Evolutionary conservation across 2,113 vertebrate species (phyloP), one percentile per base, ranked within the genome.

Genomic region (Orthonyx spaldingii): DNA sequence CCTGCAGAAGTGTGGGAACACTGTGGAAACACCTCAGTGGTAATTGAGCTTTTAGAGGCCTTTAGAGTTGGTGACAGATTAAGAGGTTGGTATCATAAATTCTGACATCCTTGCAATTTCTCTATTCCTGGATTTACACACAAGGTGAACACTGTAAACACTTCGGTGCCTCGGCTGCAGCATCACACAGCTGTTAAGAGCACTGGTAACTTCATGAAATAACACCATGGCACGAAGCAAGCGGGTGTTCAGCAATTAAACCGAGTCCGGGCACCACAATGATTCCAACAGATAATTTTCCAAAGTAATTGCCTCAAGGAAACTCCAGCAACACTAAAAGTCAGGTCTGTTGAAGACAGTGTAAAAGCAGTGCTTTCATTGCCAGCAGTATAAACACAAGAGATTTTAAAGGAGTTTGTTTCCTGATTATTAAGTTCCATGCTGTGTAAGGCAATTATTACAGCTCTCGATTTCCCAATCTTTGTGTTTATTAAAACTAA

Each of bases 401-500:
- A 94, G n/a, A 61, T 46, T 91, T 91, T 44, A 79, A 65, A 61
- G 41, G 61, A 79, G 33, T 74, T 74, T 57, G 16, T 78, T 94
- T 91, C 81, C 89, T 35, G 24, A 79, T 82, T 84, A 85, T 82
- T 75, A 68, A 91, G 65, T 42, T 87, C 46, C 66, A 39, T 35
- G 70, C 78, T 80, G 66, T 46, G 75, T 55, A 89, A 89, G 93
- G 75, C 53, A 80, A 87, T 85, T 82, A 89, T 32, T 72, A 75
- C 89, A 76, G 37, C 63, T 85, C 46, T 87, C 59, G 5, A 30
- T 93, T 93, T 85, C 89, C 66, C 53, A 64, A 35, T 78, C 50
- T 59, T 75, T 68, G 30, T 3, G 10, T 91, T 92, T 93, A 78
- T 89, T 89, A 89, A 94, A 94, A 91, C 35, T 90, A 87, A 87